Base-by-base conservation (phyloP, 2,888 invertebrate species). In the Lithosia quadra region DNA sequence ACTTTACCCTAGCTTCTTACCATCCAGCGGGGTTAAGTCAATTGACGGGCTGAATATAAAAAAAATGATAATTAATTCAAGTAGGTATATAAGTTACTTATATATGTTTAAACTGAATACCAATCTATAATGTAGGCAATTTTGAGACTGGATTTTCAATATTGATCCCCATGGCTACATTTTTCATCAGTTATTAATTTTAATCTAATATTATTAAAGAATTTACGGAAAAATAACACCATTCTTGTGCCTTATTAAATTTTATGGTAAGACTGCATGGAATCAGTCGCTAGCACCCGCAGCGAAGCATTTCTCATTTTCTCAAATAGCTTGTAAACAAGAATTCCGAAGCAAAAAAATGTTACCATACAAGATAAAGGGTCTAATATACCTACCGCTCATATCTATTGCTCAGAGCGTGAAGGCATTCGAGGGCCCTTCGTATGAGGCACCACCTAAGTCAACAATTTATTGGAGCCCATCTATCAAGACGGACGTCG, bases 381-480 rank as follows among this genome's bases (percentile, higher is more conserved):
- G 60, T 74, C 69, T 69, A 72, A 73, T 77, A 79, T 73, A 70
- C 67, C 58, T 62, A 49, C 49, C 49, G 18, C 71, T 67, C 49
- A 57, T 73, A 74, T 61, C 71, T 71, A 68, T 74, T 22, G 63
- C 63, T 68, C 67, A 57, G 69, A 76, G 73, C 80, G 81, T 82
- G 78, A 78, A 82, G 83, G 84, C 65, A 84, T 85, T 75, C 77
- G 68, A 79, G 74, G 67, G 78, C 79, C 77, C 79, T 73, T 72
- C 71, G 65, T 33, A 69, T 70, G 74, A 81, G 76, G 82, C 82
- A 84, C 83, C 82, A 84, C 84, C 84, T 84, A 81, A 86, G 85
- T 87, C 87, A 86, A 89, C 86, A 86, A 90, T 91, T 91, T 91
- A 91, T 92, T 88, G 87, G 85, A 87, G 65, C 84, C 86, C 88